phyloP scores from a whole-genome alignment of 2,797 vertebrate genomes.

The Anabacerthia variegaticeps region DNA sequence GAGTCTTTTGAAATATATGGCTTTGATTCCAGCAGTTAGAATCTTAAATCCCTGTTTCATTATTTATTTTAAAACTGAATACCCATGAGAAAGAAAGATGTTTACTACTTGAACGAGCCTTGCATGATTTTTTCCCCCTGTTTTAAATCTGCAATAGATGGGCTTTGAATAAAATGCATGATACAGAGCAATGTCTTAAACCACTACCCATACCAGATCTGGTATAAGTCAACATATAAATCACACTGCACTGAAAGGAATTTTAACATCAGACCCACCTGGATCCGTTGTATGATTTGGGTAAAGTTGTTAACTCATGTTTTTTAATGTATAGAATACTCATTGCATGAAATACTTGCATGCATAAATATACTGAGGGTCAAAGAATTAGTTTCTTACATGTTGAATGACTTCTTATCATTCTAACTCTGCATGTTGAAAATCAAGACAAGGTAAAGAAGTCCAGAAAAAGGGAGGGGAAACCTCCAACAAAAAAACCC shows the following conservation, averaged over 20 bases:
- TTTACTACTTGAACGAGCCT: neutral
- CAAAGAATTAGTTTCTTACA: neutral
- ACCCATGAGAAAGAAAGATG: neutral
- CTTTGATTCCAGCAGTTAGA: neutral
- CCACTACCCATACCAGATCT: neutral
- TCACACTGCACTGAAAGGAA: neutral
- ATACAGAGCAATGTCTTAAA: neutral
- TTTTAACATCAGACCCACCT: neutral
- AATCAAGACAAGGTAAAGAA: neutral
- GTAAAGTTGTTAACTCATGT: neutral
- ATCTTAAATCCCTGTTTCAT: neutral
- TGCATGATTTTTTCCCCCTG: accelerated
- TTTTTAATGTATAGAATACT: neutral
- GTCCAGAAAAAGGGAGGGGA: too few species aligned
- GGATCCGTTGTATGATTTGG: neutral
- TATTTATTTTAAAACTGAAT: neutral
- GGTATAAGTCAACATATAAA: neutral
- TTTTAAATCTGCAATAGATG: neutral
- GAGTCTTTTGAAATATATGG: neutral
- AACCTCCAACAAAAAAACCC: too few species aligned
- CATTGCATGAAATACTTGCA: neutral
- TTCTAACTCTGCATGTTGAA: neutral
- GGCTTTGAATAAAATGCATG: neutral
- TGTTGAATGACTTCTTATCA: neutral
- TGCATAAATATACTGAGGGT: too few species aligned